Evolutionary conservation across 2,888 invertebrate species (phyloP), one percentile per base, ranked within the genome.

Genomic region (Tupiocoris notatus): DNA sequence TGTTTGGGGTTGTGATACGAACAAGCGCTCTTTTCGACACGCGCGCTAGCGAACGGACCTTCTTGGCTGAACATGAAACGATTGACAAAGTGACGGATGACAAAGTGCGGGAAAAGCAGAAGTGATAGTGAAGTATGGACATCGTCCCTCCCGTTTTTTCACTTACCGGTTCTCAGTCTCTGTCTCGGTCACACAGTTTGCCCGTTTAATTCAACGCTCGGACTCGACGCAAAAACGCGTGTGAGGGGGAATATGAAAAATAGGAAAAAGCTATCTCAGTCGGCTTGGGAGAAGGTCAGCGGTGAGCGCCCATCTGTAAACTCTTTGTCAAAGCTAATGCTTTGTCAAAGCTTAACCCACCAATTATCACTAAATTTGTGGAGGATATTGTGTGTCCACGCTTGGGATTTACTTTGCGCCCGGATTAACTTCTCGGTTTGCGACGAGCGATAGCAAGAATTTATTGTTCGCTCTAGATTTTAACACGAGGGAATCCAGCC

Each of bases 241-340:
- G n/a, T n/a, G 39, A 12, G 12, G 39, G 39, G 39, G 39, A 12
- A 39, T 39, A 39, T 39, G 6, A 39, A 39, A 39, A 39, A 39
- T 39, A 39, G 54, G 54, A 39, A 39, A 39, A 39, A 39, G 18
- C 66, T 66, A 66, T 66, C 66, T 66, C 66, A 66, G 66, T 66
- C 56, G 56, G 66, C 54, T 66, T 66, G 25, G 18, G 66, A 39
- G 64, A 24, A 66, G 66, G 66, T 66, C 66, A 66, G 54, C 54
- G 66, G 66, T 66, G 66, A 18, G 39, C 66, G 66, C 66, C 66
- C 66, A 66, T 66, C 66, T 66, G 66, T 66, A 66, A 66, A 66
- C 66, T 66, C 66, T 66, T 66, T 66, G 66, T 66, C 66, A 65
- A 65, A 65, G 65, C 65, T 25, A 65, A 65, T 39, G 65, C 65